Conservation (phyloP, 2,113 vertebrate species). For the Labrus mixtus region DNA sequence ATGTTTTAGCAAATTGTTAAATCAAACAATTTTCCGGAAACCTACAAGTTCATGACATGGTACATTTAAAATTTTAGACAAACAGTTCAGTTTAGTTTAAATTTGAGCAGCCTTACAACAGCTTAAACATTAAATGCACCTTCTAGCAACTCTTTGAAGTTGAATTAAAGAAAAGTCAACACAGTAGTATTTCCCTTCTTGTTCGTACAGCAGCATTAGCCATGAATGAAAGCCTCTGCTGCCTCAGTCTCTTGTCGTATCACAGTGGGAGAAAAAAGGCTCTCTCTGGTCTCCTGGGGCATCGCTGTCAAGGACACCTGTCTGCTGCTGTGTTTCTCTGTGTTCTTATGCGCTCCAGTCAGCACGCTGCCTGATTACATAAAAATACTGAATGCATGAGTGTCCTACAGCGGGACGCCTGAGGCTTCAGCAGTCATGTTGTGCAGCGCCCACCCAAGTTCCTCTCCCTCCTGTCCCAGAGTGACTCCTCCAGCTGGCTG, state of each 20-base stretch:
- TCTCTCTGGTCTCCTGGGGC: slow-evolving; percentile 47
- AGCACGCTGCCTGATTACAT: slow-evolving; percentile 66
- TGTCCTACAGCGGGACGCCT: slow-evolving; percentile 70
- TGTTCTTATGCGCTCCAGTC: slow-evolving; percentile 66
- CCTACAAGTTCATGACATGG: not conserved
- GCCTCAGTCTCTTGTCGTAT: slow-evolving; percentile 49
- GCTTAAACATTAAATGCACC: not conserved
- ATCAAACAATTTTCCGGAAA: too few species aligned
- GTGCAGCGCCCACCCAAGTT: slow-evolving; percentile 42
- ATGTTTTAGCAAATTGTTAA: too few species aligned
- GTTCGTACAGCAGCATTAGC: not conserved
- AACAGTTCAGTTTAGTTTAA: not conserved
- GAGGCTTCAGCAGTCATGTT: slow-evolving; percentile 57
- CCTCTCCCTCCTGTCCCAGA: slow-evolving; percentile 46
- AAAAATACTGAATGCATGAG: slow-evolving; percentile 62
- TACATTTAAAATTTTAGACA: not conserved
- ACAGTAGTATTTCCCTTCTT: not conserved
- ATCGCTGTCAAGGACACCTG: slow-evolving; percentile 74
- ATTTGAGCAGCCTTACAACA: not conserved
- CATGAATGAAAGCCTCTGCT: slow-evolving; percentile 9
- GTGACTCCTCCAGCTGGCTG: slow-evolving; percentile 62
- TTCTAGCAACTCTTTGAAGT: not conserved
- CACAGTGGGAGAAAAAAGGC: slow-evolving; percentile 53
- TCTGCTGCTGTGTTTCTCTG: slow-evolving; percentile 65
- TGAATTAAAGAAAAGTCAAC: not conserved